A percentile compares a stretch with the other conserved stretches of the same genome.
Conservation (phyloP, 1,140 invertebrate species). For the Ganaspis sp. region DNA sequence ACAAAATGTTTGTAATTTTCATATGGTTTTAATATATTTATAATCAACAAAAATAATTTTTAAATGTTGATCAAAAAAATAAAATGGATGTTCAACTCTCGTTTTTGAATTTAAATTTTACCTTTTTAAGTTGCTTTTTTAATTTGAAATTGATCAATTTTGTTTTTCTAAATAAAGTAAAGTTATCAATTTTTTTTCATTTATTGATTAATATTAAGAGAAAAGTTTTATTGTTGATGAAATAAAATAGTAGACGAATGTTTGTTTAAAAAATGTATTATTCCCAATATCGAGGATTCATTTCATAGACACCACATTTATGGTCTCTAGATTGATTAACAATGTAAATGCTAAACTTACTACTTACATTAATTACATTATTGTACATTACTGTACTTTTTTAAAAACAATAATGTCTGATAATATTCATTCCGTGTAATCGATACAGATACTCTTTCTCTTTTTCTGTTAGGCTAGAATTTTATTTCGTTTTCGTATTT, state of each 20-base stretch:
- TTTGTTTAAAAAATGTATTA: slow-evolving; percentile 68
- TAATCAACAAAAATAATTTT: too few species aligned
- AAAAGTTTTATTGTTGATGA: slow-evolving; percentile 26
- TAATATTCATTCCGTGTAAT: slow-evolving; percentile 1
- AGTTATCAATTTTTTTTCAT: too few species aligned
- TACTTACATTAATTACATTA: slow-evolving; percentile 68
- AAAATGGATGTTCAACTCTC: too few species aligned
- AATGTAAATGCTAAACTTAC: slow-evolving; percentile 64
- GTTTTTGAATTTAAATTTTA: too few species aligned
- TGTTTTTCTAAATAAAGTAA: too few species aligned
- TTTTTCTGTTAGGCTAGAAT: slow-evolving; percentile 3
- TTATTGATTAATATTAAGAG: too few species aligned
- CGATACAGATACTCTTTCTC: neutral
- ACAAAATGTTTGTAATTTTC: too few species aligned
- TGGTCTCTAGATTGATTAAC: slow-evolving; percentile 64
- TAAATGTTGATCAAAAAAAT: too few species aligned
- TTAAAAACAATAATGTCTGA: slow-evolving; percentile 33
- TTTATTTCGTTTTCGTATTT: too few species aligned
- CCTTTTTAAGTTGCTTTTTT: too few species aligned
- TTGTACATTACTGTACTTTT: slow-evolving; percentile 47
- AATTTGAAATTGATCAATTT: too few species aligned
- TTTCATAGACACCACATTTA: slow-evolving; percentile 65
- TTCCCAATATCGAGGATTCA: slow-evolving; percentile 60
- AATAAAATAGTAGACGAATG: slow-evolving; percentile 3
- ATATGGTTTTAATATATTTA: too few species aligned